Conservation (phyloP, 2,888 invertebrate species). For the Argynnis bischoffii region DNA sequence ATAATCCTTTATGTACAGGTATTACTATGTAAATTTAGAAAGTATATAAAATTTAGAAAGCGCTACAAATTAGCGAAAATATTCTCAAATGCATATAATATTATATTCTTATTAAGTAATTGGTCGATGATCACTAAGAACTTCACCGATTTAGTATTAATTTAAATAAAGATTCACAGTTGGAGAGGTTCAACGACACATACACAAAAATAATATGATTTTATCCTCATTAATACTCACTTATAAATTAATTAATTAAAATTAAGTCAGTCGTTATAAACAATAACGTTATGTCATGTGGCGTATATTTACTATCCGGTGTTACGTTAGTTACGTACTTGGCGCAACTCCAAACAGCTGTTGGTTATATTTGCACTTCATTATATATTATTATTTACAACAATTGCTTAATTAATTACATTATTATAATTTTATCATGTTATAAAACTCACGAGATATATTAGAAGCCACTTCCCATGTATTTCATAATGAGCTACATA, state of each 20-base stretch:
- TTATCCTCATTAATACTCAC: too few relatives aligned
- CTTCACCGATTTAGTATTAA: constrained; percentile 2
- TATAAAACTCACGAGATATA: background rate
- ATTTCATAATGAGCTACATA: too few relatives aligned
- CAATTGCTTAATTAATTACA: constrained; percentile 12
- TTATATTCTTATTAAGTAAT: constrained; percentile 2
- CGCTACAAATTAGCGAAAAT: background rate
- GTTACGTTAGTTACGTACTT: constrained; percentile 21
- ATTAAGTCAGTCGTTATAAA: constrained; percentile 11
- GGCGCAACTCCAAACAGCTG: constrained; percentile 46
- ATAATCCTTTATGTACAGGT: too few relatives aligned
- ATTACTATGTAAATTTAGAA: too few relatives aligned
- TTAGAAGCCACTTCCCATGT: too few relatives aligned
- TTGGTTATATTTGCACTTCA: constrained; percentile 35
- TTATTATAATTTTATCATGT: background rate
- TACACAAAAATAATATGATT: too few relatives aligned
- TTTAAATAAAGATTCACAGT: constrained; percentile 8
- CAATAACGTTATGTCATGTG: constrained; percentile 13
- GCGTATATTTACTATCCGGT: constrained; percentile 17
- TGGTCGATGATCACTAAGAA: background rate
- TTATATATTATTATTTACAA: constrained; percentile 16
- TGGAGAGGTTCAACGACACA: too few relatives aligned
- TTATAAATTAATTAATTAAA: background rate
- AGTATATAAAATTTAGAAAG: background rate
- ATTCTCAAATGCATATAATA: background rate